Evolutionary conservation across 2,888 invertebrate species (phyloP).

Genomic region (Limnephilus marmoratus): DNA sequence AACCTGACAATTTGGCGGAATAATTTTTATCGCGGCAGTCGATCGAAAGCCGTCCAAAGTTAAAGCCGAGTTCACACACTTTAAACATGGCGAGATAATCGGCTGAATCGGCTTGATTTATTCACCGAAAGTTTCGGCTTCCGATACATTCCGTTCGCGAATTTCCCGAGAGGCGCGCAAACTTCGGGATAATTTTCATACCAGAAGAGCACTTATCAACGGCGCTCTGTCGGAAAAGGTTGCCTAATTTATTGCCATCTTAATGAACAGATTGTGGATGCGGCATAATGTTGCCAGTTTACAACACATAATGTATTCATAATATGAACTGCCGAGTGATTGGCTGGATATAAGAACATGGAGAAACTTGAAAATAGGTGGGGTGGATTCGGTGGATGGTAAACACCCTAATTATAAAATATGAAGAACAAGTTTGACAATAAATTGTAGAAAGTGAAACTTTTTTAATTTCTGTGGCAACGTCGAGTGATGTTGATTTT

Average conservation of each 20-base stretch:
- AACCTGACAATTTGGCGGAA: slow-evolving; percentile 58
- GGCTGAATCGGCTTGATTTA: slow-evolving; percentile 65
- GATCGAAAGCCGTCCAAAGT: slow-evolving; percentile 54
- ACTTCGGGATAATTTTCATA: slow-evolving; percentile 65
- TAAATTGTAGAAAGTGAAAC: too few species aligned
- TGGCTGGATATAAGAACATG: slow-evolving; percentile 14
- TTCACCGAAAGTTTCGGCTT: slow-evolving; percentile 64
- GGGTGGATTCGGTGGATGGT: neutral
- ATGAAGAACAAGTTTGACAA: neutral
- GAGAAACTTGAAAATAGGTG: neutral
- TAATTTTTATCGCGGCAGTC: slow-evolving; percentile 58
- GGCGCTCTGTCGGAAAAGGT: slow-evolving; percentile 61
- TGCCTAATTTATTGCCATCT: slow-evolving; percentile 62
- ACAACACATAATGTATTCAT: slow-evolving; percentile 17
- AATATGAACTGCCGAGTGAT: slow-evolving; percentile 12
- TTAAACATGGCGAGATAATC: slow-evolving; percentile 61
- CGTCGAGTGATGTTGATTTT: too few species aligned
- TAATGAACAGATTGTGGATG: slow-evolving; percentile 62
- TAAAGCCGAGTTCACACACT: slow-evolving; percentile 46
- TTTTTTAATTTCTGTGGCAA: too few species aligned
- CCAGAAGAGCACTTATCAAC: slow-evolving; percentile 59
- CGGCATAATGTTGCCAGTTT: slow-evolving; percentile 53
- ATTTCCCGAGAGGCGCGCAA: slow-evolving; percentile 55
- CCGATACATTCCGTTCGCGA: slow-evolving; percentile 65
- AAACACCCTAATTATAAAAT: neutral